Evolutionary conservation across 2,888 invertebrate species (phyloP).

Genomic region (Agelastica alni): DNA sequence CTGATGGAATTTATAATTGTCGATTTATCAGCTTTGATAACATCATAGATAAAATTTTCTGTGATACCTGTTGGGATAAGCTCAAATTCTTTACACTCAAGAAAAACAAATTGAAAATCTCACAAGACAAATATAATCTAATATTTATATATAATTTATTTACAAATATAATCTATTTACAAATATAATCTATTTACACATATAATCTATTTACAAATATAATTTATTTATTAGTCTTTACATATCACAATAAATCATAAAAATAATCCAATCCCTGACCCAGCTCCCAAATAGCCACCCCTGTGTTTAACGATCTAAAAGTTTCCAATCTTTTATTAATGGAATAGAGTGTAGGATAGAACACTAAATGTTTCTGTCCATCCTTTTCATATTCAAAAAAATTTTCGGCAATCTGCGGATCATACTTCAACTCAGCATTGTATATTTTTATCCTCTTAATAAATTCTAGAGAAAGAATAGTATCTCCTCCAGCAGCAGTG

Average conservation of each 20-base stretch:
- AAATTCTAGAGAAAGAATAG: conserved; percentile 80
- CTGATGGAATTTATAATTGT: too few relatives aligned
- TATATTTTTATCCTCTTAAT: conserved; percentile 73
- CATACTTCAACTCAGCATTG: conserved; percentile 78
- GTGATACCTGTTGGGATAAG: too few relatives aligned
- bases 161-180: conserved; percentile 1
- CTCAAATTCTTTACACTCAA: too few relatives aligned
- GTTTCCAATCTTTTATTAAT: conserved; percentile 79
- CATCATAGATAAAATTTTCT: too few relatives aligned
- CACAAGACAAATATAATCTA: too few relatives aligned
- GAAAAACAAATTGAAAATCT: too few relatives aligned
- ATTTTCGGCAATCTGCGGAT: conserved; percentile 80
- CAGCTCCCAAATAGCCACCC: conserved; percentile 93
- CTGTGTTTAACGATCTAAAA: conserved; percentile 78
- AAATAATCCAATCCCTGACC: conserved; percentile 95
- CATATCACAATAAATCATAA: conserved; percentile 77
- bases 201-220: neutral
- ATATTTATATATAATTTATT: too few relatives aligned
- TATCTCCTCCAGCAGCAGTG: conserved; percentile 78
- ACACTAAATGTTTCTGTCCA: conserved; percentile 77
- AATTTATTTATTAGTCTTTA: too few relatives aligned
- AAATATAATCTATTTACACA: too few relatives aligned
- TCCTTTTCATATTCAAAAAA: conserved; percentile 76
- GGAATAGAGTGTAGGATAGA: conserved; percentile 88
- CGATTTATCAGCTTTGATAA: too few relatives aligned